These are phyloP conservation scores for Dermatemys mawii DNA, from an alignment of 2,113 vertebrate genomes.

Conservation along the genomic window DNA sequence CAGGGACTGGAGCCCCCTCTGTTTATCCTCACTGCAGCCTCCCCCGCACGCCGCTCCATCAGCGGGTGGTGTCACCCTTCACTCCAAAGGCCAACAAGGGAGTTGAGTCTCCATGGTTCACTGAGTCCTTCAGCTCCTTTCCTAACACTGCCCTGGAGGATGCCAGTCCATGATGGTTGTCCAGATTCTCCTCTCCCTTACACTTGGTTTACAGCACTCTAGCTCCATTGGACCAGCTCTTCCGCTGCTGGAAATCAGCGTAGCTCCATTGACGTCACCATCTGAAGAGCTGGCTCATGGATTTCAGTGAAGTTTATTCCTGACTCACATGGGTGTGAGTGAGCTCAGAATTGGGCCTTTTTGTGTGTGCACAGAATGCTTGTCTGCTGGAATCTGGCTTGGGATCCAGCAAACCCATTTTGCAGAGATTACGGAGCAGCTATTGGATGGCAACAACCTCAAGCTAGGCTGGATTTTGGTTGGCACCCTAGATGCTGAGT, in stretches of 20 bases:
- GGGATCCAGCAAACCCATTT: neutral
- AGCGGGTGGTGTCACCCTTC: too few species aligned
- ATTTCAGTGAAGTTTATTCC: neutral
- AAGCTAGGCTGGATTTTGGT: neutral
- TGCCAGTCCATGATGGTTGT: neutral
- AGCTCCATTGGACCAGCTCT: rapidly evolving
- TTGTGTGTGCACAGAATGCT: neutral
- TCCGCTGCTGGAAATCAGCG: neutral
- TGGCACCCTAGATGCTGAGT: neutral
- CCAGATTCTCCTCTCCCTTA: neutral
- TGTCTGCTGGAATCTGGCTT: neutral
- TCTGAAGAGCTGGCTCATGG: neutral
- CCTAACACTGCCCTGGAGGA: neutral
- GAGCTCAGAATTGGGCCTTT: neutral
- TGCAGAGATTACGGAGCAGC: too few species aligned
- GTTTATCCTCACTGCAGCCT: neutral
- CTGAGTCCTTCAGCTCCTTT: neutral
- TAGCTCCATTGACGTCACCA: neutral
- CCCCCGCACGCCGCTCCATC: neutral
- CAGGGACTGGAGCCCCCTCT: neutral
- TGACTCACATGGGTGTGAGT: neutral
- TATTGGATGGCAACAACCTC: too few species aligned
- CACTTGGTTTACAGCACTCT: neutral
- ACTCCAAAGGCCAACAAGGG: too few species aligned
- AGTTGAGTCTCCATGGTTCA: too few species aligned